phyloP scores from a whole-genome alignment of 2,113 vertebrate genomes.

The Phaethornis superciliosus region DNA sequence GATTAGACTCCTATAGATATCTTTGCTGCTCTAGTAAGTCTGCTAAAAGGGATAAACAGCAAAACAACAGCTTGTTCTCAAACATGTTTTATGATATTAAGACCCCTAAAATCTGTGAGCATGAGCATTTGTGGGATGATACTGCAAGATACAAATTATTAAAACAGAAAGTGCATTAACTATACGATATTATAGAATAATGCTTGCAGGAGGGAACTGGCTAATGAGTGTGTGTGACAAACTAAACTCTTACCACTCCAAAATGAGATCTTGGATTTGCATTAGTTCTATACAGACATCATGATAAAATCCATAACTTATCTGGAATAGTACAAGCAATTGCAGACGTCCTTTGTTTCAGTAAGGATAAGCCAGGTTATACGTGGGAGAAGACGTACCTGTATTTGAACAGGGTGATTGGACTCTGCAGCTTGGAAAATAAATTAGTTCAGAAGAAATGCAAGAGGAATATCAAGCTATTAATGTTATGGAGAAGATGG shows the following conservation, averaged over 20 bases:
- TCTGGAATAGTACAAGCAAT: background rate
- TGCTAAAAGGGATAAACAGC: background rate
- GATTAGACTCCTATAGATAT: background rate
- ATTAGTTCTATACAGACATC: background rate
- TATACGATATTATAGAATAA: background rate
- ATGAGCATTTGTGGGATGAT: background rate
- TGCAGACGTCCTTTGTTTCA: background rate
- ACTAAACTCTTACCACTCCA: background rate
- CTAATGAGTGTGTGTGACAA: background rate
- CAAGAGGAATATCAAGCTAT: background rate
- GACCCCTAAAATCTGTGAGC: background rate
- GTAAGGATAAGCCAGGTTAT: background rate
- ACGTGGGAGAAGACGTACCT: background rate
- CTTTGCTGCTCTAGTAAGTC: background rate
- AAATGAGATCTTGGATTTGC: background rate
- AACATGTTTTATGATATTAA: background rate
- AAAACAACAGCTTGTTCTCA: background rate
- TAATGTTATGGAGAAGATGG: background rate
- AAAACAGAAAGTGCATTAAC: background rate
- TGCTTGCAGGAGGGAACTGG: background rate
- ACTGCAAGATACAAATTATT: background rate
- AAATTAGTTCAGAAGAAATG: background rate
- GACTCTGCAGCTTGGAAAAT: background rate
- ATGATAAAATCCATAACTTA: accelerated
- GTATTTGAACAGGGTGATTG: background rate